A percentile compares a stretch with the other conserved stretches of the same genome.
These are phyloP conservation scores for Heterodera filipjevi DNA, from an alignment of 2,888 invertebrate genomes.

Conservation along the genomic window DNA sequence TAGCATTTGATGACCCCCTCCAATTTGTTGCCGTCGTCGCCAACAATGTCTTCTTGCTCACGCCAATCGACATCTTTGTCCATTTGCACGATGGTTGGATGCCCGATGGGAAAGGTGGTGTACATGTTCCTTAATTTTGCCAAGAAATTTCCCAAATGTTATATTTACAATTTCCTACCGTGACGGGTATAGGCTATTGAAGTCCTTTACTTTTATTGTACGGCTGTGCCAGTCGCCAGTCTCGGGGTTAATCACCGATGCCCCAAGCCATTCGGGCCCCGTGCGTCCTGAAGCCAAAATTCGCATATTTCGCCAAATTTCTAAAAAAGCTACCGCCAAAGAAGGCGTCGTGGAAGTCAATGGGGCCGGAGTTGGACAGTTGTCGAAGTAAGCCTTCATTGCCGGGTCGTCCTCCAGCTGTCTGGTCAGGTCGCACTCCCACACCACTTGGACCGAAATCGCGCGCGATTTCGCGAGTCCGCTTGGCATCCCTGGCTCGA, in stretches of 20 bases:
- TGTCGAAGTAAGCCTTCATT: slow-evolving; percentile 1
- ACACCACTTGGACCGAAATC: slow-evolving; percentile 9
- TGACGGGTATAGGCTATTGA: background rate
- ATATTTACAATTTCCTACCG: background rate
- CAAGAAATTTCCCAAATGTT: background rate
- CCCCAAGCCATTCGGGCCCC: background rate
- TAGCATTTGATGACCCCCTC: background rate
- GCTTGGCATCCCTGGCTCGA: too few species aligned
- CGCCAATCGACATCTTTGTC: background rate
- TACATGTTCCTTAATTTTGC: background rate
- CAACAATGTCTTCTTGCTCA: background rate
- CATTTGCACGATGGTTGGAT: background rate
- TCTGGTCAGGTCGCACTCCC: slow-evolving; percentile 2
- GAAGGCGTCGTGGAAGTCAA: background rate
- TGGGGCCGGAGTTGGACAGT: background rate
- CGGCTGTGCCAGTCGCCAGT: background rate
- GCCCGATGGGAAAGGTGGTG: background rate
- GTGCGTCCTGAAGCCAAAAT: background rate
- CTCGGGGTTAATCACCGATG: background rate
- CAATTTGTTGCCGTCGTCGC: background rate
- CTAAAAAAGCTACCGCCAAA: too few species aligned
- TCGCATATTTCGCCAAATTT: too few species aligned
- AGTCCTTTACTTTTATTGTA: background rate
- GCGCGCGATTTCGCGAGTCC: too few species aligned
- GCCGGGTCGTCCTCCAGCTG: slow-evolving; percentile 1